These are phyloP conservation scores for Sebastes diaconus DNA, from an alignment of 2,797 vertebrate species.

Conservation along the genomic window DNA sequence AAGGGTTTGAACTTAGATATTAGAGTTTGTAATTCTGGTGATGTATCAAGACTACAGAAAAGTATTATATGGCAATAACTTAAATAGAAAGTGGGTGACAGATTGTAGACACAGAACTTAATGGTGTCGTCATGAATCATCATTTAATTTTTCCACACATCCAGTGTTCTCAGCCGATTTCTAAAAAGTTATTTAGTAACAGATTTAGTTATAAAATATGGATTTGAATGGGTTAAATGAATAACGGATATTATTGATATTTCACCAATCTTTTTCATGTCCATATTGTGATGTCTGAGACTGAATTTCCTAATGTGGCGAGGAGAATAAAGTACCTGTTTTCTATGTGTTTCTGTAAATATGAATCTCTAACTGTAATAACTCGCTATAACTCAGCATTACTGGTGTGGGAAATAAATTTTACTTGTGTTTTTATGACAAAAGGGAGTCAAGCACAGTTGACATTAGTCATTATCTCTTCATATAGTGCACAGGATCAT, in stretches of 20 bases:
- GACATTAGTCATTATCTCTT: slow-evolving; percentile 4
- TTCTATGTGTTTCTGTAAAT: slow-evolving; percentile 50
- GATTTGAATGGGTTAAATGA: background rate
- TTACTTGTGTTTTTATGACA: background rate
- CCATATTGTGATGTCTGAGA: background rate
- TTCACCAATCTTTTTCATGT: background rate
- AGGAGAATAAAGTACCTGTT: background rate
- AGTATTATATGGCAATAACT: background rate
- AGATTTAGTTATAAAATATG: slow-evolving; percentile 8
- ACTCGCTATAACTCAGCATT: background rate
- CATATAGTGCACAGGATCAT: slow-evolving; percentile 9
- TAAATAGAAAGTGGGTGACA: background rate
- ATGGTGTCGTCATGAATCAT: background rate
- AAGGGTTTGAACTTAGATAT: background rate
- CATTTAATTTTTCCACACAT: background rate
- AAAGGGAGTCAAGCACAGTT: background rate
- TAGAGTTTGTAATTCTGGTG: slow-evolving; percentile 11
- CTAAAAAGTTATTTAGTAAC: background rate
- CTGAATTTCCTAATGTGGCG: background rate
- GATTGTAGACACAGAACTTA: background rate
- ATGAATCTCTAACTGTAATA: slow-evolving; percentile 11
- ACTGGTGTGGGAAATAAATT: background rate
- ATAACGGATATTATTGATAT: background rate
- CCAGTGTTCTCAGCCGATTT: background rate
- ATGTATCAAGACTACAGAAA: slow-evolving; percentile 13